Conservation (phyloP, 1,140 invertebrate species). For the Archegozetes longisetosus region DNA sequence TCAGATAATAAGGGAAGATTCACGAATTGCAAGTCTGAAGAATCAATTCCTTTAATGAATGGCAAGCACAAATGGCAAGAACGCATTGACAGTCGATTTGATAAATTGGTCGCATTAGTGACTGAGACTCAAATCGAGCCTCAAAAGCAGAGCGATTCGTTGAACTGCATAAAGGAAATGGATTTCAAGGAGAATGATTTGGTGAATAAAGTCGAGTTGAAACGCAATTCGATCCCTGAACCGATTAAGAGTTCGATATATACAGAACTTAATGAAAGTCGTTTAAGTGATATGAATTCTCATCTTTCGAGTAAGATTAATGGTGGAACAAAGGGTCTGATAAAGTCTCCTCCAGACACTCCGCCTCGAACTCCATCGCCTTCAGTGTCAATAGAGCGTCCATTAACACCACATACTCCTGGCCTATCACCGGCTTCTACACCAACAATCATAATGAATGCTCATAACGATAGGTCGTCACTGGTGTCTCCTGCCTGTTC, state of each 20-base stretch:
- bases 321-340: neutral
- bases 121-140: slow-evolving; percentile 68
- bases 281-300: neutral
- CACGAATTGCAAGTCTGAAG: slow-evolving; percentile 27
- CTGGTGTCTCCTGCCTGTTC: too few relatives aligned
- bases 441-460: too few relatives aligned
- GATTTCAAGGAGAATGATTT: too few relatives aligned
- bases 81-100: slow-evolving; percentile 67
- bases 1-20: slow-evolving; percentile 11
- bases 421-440: too few relatives aligned
- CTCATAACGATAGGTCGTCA: too few relatives aligned
- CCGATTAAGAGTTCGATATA: slow-evolving; percentile 3
- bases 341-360: neutral
- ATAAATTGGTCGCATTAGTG: slow-evolving; percentile 65
- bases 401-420: neutral
- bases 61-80: slow-evolving; percentile 45
- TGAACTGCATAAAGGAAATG: too few relatives aligned
- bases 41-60: neutral
- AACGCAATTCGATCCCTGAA: slow-evolving; percentile 4
- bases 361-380: neutral
- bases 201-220: slow-evolving; percentile 42
- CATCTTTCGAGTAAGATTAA: neutral
- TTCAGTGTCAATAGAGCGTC: neutral
- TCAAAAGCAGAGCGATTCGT: too few relatives aligned
- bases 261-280: neutral